These are phyloP conservation scores for Garrulus glandarius DNA, from an alignment of 2,797 vertebrate genomes.

Conservation along the genomic window DNA sequence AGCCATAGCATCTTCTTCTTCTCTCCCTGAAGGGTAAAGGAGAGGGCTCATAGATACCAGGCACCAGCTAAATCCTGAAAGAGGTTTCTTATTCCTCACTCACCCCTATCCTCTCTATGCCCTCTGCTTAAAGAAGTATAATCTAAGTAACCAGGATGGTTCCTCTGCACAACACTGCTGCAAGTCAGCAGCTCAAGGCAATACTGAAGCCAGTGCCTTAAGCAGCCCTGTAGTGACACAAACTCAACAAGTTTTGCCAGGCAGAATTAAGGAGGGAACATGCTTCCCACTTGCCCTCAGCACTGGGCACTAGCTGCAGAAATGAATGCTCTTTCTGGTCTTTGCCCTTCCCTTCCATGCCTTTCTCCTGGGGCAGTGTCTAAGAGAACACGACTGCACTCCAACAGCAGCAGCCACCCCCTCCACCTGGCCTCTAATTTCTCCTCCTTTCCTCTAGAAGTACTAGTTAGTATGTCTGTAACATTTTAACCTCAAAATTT, in stretches of 20 bases:
- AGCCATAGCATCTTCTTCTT: not conserved
- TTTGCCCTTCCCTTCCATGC: not conserved
- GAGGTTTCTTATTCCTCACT: not conserved
- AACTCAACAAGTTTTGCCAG: not conserved
- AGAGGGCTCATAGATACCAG: not conserved
- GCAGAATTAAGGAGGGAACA: not conserved
- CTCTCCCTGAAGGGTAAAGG: not conserved
- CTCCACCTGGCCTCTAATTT: not conserved
- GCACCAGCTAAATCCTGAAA: not conserved
- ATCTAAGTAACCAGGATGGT: not conserved
- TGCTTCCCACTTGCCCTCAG: not conserved
- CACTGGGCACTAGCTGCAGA: not conserved
- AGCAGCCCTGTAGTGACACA: not conserved
- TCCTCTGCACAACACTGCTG: not conserved
- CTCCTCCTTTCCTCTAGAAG: not conserved
- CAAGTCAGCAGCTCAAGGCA: not conserved
- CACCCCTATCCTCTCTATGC: not conserved
- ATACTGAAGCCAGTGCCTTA: not conserved
- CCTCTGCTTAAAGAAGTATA: not conserved
- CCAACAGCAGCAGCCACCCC: not conserved
- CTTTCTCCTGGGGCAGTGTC: not conserved
- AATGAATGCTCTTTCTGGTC: not conserved
- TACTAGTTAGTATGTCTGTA: not conserved
- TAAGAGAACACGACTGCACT: not conserved
- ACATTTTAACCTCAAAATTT: not conserved